Evolutionary conservation across 2,888 invertebrate species (phyloP).

Genomic region (Nemoura dubitans): DNA sequence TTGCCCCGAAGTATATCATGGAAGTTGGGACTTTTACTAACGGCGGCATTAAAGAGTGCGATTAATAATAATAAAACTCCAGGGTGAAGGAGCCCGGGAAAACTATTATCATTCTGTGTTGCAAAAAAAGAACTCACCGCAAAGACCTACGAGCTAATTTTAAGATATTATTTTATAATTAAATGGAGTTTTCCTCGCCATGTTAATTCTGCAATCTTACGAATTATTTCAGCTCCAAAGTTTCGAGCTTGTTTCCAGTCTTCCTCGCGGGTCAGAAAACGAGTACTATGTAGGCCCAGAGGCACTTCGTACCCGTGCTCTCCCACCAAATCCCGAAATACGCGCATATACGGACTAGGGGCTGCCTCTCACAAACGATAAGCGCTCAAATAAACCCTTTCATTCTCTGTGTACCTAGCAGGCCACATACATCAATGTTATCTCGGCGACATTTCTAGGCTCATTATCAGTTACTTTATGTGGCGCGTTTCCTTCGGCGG

Average conservation of each 20-base stretch:
- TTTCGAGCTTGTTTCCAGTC: neutral
- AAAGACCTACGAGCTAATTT: neutral
- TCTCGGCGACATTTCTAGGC: slow-evolving; percentile 29
- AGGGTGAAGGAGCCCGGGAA: neutral
- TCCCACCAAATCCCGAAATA: neutral
- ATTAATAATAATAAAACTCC: slow-evolving; percentile 15
- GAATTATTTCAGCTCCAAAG: neutral
- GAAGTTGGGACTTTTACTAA: neutral
- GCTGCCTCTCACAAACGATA: neutral
- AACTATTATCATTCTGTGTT: neutral
- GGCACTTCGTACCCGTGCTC: neutral
- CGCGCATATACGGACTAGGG: neutral
- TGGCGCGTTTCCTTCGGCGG: slow-evolving; percentile 16
- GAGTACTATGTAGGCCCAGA: neutral
- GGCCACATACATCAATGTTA: slow-evolving; percentile 33
- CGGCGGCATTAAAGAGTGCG: neutral
- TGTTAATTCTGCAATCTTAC: neutral
- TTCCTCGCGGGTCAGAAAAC: neutral
- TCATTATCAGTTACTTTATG: slow-evolving; percentile 41
- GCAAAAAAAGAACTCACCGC: neutral
- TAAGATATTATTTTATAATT: slow-evolving; percentile 4
- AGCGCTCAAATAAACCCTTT: slow-evolving; percentile 25
- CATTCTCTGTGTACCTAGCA: slow-evolving; percentile 15
- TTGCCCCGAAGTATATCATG: slow-evolving; percentile 13
- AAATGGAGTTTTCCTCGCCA: neutral